Conservation (phyloP, 1,140 invertebrate genomes). For the Meloidogyne floridensis region DNA sequence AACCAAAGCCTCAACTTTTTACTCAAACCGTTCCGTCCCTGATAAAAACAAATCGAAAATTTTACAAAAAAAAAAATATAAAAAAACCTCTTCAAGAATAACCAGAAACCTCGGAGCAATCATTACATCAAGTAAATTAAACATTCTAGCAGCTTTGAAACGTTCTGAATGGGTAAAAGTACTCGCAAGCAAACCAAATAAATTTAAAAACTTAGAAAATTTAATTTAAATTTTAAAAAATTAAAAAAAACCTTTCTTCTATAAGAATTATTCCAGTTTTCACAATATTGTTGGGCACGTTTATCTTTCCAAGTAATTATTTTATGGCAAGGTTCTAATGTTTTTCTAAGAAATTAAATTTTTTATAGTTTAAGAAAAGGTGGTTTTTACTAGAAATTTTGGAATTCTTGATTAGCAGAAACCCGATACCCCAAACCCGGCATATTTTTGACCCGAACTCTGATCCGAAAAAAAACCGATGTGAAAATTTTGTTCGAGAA, state of each 20-base stretch:
- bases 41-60: too few species aligned
- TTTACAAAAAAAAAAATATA: constrained; percentile 69
- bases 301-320: constrained; percentile 96
- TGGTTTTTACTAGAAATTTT: too few species aligned
- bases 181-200: constrained; percentile 75
- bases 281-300: constrained; percentile 78
- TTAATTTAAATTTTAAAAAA: neutral
- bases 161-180: constrained; percentile 77
- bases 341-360: constrained; percentile 69
- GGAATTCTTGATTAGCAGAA: too few species aligned
- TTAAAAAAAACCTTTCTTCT: constrained; percentile 73
- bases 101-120: constrained; percentile 68
- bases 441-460: too few species aligned
- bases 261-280: constrained; percentile 82
- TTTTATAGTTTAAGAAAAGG: neutral
- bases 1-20: too few species aligned
- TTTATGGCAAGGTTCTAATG: constrained; percentile 82
- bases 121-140: constrained; percentile 79
- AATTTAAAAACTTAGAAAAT: constrained; percentile 69
- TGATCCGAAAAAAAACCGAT: too few species aligned
- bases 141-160: constrained; percentile 74
- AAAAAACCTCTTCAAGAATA: constrained; percentile 44
- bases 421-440: too few species aligned
- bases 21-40: too few species aligned
- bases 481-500: too few species aligned